Conservation (phyloP, 2,888 invertebrate genomes). For the Drosophila hamatofila region DNA sequence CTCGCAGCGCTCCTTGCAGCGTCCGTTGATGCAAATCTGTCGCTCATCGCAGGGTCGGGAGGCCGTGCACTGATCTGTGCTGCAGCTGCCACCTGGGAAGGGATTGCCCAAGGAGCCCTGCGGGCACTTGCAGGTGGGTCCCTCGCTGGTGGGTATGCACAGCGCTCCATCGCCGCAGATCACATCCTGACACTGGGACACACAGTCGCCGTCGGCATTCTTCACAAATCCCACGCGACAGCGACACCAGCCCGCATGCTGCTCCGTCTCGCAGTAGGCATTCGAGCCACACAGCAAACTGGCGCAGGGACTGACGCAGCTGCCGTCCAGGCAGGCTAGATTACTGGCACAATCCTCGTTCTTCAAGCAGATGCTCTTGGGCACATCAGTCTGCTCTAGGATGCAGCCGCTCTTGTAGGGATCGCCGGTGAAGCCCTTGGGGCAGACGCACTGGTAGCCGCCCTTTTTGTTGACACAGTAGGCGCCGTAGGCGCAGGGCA, state of each 20-base stretch:
- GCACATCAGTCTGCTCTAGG: conserved; percentile 86
- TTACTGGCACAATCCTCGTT: conserved; percentile 93
- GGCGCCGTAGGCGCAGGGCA: conserved; percentile 95
- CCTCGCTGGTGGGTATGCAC: conserved; percentile 93
- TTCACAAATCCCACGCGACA: conserved; percentile 93
- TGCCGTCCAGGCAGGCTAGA: conserved; percentile 91
- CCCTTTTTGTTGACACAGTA: conserved; percentile 95
- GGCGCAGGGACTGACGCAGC: conserved; percentile 93
- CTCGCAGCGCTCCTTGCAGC: conserved; percentile 95
- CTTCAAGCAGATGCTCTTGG: conserved; percentile 89
- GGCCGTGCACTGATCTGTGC: conserved; percentile 92
- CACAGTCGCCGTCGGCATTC: conserved; percentile 92
- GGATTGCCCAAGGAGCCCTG: conserved; percentile 95
- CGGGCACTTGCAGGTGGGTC: conserved; percentile 95
- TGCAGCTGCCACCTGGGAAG: conserved; percentile 95
- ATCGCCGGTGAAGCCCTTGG: conserved; percentile 93
- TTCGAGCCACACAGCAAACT: conserved; percentile 92
- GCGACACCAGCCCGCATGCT: conserved; percentile 95
- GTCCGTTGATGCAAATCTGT: conserved; percentile 93
- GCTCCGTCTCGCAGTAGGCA: conserved; percentile 94
- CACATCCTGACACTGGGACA: conserved; percentile 88
- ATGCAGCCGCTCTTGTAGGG: conserved; percentile 93
- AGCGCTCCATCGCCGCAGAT: conserved; percentile 93
- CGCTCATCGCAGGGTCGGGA: conserved; percentile 91
- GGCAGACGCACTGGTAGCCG: conserved; percentile 94